Evolutionary conservation across 2,888 invertebrate genomes (phyloP), one percentile per base, ranked within the genome.

Genomic region (Trachelus tabidus): DNA sequence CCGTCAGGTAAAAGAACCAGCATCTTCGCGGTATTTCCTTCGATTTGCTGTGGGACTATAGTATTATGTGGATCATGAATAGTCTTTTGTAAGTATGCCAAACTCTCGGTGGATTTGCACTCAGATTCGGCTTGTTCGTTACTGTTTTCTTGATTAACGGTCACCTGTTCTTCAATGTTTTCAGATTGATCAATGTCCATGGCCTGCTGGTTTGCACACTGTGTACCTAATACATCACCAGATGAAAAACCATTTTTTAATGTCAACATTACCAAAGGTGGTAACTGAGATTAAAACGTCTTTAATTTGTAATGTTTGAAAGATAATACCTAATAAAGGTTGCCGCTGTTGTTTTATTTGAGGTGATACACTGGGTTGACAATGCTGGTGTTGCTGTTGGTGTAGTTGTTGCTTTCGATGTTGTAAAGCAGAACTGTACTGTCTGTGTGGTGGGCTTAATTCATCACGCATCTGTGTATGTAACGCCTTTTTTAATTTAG

Each of bases 1-100:
- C 96, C 96, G 82, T 94, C 95, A 85, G 94, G 94, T 77, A 96
- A 92, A 83, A 96, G 94, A 69, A 96, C 96, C 86, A 96, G 92
- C 96, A 96, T 96, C 90, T 96, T 94, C 12, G 96, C 96, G 23
- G 95, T 95, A 86, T 95, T 89, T 11, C 90, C 90, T 34, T 82
- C 79, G 69, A 91, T 89, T 79, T 91, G 91, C 34, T 85, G 88
- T 73, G 91, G 90, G 11, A 91, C 90, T 76, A 90, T 87, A 0
- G 91, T 86, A 40, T 80, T 85, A 12, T 84, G 80, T 23, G 91
- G 91, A 83, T 90, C 87, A 23, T 86, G 85, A 37, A 91, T 91
- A 68, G 86, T 85, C 80, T 90, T 88, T 77, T 90, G 88, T 1
- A 91, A 78, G 80, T 88, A 90, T 4, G 90, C 90, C 23, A 85